Percentiles rank a stretch among this genome's conserved stretches.
Conservation (phyloP, 1,140 invertebrate species). For the Octopus bimaculoides region DNA sequence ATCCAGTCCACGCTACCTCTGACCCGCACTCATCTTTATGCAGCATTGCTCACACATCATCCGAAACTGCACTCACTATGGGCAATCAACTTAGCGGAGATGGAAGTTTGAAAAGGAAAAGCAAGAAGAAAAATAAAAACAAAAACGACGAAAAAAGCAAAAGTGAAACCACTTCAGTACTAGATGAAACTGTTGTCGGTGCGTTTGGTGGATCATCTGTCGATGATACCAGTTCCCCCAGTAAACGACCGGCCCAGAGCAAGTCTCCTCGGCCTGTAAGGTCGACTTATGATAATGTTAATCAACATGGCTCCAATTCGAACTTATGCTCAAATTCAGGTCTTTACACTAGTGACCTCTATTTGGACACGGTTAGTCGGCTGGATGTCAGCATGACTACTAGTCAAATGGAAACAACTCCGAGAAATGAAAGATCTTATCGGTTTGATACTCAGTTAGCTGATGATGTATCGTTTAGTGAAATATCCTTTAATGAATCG, state of each 20-base stretch:
- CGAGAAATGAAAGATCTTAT: background rate
- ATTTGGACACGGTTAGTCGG: background rate
- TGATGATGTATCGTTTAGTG: background rate
- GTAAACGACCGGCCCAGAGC: background rate
- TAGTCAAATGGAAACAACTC: background rate
- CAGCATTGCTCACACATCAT: too few relatives aligned
- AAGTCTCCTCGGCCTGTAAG: background rate
- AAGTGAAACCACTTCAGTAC: background rate
- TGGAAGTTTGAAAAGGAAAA: background rate
- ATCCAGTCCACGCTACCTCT: background rate
- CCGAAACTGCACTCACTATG: background rate
- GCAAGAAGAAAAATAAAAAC: conserved; percentile 5
- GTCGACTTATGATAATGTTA: background rate
- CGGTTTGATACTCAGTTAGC: background rate
- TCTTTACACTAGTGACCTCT: background rate
- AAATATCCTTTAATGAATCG: background rate
- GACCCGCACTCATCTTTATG: background rate
- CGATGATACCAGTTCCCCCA: background rate
- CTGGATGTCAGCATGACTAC: background rate
- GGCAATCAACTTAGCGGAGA: conserved; percentile 9
- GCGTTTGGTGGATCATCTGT: background rate
- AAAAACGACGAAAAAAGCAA: background rate
- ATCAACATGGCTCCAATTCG: background rate
- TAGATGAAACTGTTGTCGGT: background rate
- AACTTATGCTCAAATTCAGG: background rate